Base-by-base conservation (phyloP, 2,797 vertebrate genomes). In the Pseudochirops cupreus region DNA sequence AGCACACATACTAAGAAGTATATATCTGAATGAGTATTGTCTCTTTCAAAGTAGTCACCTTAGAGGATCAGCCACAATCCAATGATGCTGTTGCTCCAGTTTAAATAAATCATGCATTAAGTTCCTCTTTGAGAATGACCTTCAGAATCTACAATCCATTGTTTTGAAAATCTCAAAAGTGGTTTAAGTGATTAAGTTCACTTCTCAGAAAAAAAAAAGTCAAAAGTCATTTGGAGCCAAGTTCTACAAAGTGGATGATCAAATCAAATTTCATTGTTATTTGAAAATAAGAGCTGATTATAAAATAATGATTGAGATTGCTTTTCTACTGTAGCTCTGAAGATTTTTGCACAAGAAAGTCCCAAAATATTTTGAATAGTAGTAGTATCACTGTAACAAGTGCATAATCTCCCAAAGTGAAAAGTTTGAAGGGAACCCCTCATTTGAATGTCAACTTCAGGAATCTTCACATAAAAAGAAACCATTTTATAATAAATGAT, bases 331-430 rank as follows among this genome's bases (percentile, higher is more conserved):
- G 59, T 46, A 46, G 92, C 90, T 74, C 55, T 59, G 54, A 90
- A 94, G 87, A 0, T 90, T 91, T 91, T 92, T 87, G 39, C 56
- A 91, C 93, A 93, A 94, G 28, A 91, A 94, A 74, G 29, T n/a
- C 56, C 33, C 24, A 95, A 89, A 94, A 82, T 89, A 67, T 54
- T 91, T 95, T 93, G 16, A 87, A 87, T n/a, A 82, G 9, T 82
- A 90, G 91, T 55, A 96, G 93, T 87, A 91, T 90, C 62, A 91
- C 92, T 91, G 29, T 74, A 55, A 94, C 91, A 93, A 96, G 74
- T 94, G 67, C 18, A 82, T 31, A 91, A n/a, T 57, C 58, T 96
- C 57, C 58, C n/a, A 55, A 56, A 16, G 26, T 52, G 24, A 50
- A 26, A 58, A 26, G 46, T 92, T 54, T 39, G 56, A 91, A 94